Evolutionary conservation across 2,888 invertebrate genomes (phyloP), one percentile per base, ranked within the genome.

Genomic region (Bursaphelenchus okinawaensis): DNA sequence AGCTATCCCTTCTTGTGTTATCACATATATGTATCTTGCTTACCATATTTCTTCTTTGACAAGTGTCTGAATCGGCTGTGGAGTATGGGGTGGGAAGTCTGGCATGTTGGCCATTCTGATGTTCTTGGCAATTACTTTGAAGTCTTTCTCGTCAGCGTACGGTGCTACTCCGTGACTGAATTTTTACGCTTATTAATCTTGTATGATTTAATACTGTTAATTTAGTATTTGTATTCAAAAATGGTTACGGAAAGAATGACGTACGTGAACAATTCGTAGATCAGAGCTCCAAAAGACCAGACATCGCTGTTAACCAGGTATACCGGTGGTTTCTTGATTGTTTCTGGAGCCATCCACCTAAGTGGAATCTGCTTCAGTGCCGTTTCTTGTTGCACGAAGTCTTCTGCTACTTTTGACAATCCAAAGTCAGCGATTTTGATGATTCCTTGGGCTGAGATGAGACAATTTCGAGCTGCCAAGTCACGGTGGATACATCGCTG

Each of bases 401-500:
- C 70, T 29, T 58, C 60, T 6, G 65, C 68, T 22, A 68, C 40
- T 59, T 66, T 69, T 40, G 31, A 51, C 71, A 82, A 69, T 12
- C 82, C 82, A 62, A 82, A 82, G 66, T 82, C 82, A 7, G 80
- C 78, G 62, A 82, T 81, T 66, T 83, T 83, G 23, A 83, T 73
- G 20, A 64, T 9, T 7, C 75, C 75, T n/a, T 66, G 51, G n/a
- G 70, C 59, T 12, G 70, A 70, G 19, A 83, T 73, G 16, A 92
- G 86, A 80, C 91, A 91, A 82, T 92, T 92, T 62, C 91, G 86
- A 65, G 91, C 90, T 0, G 92, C 91, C 65, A 91, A 85, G 83
- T 92, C 91, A 52, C 91, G 86, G 83, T 91, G 91, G 0, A 91
- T 91, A 84, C 91, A 91, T 12, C 90, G 87, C 76, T 90, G 89